Percentiles rank a stretch among this genome's conserved stretches.
phyloP scores from a whole-genome alignment of 2,797 vertebrate genomes.

The Myoxocephalus aenaeus region DNA sequence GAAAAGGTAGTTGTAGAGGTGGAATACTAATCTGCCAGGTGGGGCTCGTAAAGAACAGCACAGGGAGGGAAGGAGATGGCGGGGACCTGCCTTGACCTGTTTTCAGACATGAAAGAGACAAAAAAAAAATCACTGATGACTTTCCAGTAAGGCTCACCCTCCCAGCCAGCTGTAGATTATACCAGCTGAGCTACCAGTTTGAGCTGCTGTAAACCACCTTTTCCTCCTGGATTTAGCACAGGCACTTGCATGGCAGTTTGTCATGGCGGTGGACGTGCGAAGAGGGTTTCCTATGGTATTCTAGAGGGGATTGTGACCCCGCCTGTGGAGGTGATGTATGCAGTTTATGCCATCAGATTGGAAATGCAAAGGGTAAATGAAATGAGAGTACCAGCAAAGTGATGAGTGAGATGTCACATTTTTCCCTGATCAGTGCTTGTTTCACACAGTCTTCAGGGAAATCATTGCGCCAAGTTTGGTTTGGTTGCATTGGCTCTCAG shows the following conservation, averaged over 20 bases:
- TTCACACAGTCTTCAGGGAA: constrained; percentile 29
- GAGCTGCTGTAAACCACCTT: constrained; percentile 46
- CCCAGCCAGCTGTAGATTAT: constrained; percentile 62
- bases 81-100: constrained; percentile 86
- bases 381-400: constrained; percentile 57
- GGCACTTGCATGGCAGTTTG: constrained; percentile 51
- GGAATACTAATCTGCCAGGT: constrained; percentile 82
- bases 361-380: constrained; percentile 62
- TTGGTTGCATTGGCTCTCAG: constrained; percentile 27
- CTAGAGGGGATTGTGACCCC: constrained; percentile 44
- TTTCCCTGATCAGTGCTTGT: constrained; percentile 45
- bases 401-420: constrained; percentile 54
- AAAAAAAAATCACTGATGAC: constrained; percentile 68
- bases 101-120: constrained; percentile 79
- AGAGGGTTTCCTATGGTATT: constrained; percentile 57
- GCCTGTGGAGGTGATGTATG: constrained; percentile 57
- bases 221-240: constrained; percentile 27
- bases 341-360: constrained; percentile 58
- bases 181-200: constrained; percentile 67
- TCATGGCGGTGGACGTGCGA: constrained; percentile 47
- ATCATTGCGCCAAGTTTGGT: constrained; percentile 26
- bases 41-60: constrained; percentile 78
- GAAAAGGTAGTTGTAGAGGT: constrained; percentile 50
- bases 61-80: constrained; percentile 61
- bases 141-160: constrained; percentile 80